Conservation (phyloP, 92 coral and sea anemone genomes). For the Siderastrea radians region DNA sequence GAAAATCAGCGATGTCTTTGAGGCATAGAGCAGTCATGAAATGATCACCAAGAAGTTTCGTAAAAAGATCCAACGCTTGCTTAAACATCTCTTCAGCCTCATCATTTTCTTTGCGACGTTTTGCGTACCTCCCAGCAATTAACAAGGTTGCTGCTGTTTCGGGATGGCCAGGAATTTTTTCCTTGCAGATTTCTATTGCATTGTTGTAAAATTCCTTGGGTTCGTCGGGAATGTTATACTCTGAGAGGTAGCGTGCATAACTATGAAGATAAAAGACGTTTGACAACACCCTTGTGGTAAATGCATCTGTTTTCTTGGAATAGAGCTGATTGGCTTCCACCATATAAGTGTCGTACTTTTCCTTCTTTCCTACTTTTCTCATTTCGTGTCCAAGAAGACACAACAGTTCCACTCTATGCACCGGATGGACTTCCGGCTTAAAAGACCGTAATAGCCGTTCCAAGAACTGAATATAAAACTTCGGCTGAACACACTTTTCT, state of each 20-base stretch:
- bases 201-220: neutral
- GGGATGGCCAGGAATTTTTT: neutral
- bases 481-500: constrained; percentile 23
- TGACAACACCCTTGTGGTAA: neutral
- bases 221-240: neutral
- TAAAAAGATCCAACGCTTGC: neutral
- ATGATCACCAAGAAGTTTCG: no score
- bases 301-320: neutral
- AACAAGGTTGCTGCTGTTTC: constrained; percentile 29
- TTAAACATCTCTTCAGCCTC: neutral
- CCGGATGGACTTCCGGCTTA: neutral
- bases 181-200: neutral
- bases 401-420: constrained; percentile 14
- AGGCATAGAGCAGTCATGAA: no score
- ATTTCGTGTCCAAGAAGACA: constrained; percentile 16
- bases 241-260: constrained; percentile 22
- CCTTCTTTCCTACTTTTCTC: neutral
- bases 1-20: no score
- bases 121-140: constrained; percentile 4
- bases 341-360: neutral
- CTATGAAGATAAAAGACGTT: neutral
- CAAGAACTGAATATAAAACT: neutral
- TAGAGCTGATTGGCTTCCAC: neutral
- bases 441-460: neutral
- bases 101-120: neutral